phyloP scores from a whole-genome alignment of 2,888 invertebrate genomes.

The Trichogramma evanescens region DNA sequence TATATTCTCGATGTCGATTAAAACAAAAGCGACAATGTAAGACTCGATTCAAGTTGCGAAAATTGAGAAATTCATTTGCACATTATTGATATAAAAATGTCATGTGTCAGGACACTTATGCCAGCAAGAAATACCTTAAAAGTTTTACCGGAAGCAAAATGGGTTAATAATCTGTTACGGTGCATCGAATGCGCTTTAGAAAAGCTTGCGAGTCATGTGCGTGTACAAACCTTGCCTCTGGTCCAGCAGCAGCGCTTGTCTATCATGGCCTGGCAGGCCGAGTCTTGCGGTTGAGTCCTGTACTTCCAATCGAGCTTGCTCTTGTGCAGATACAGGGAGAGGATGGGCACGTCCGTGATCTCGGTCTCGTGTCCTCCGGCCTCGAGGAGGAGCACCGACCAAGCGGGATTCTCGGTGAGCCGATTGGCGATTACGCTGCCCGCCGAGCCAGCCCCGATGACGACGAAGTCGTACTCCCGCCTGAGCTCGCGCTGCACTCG shows the following conservation, averaged over 20 bases:
- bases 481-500: slow-evolving; percentile 57
- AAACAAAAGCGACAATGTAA: too few species aligned
- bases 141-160: too few species aligned
- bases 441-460: slow-evolving; percentile 79
- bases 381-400: slow-evolving; percentile 74
- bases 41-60: too few species aligned
- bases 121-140: too few species aligned
- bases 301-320: slow-evolving; percentile 89
- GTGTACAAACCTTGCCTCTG: slow-evolving; percentile 63
- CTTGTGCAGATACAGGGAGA: slow-evolving; percentile 83
- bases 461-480: slow-evolving; percentile 72
- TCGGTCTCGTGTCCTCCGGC: slow-evolving; percentile 85
- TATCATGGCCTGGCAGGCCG: slow-evolving; percentile 81
- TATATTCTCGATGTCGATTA: too few species aligned
- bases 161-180: too few species aligned
- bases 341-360: slow-evolving; percentile 75
- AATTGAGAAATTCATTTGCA: too few species aligned
- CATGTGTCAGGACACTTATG: too few species aligned
- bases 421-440: slow-evolving; percentile 79
- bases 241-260: slow-evolving; percentile 84
- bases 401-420: slow-evolving; percentile 67
- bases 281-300: slow-evolving; percentile 74
- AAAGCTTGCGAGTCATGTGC: too few species aligned
- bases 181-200: too few species aligned
- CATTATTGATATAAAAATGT: too few species aligned